Evolutionary conservation across 2,888 invertebrate genomes (phyloP).

Genomic region (Drosophila borborema): DNA sequence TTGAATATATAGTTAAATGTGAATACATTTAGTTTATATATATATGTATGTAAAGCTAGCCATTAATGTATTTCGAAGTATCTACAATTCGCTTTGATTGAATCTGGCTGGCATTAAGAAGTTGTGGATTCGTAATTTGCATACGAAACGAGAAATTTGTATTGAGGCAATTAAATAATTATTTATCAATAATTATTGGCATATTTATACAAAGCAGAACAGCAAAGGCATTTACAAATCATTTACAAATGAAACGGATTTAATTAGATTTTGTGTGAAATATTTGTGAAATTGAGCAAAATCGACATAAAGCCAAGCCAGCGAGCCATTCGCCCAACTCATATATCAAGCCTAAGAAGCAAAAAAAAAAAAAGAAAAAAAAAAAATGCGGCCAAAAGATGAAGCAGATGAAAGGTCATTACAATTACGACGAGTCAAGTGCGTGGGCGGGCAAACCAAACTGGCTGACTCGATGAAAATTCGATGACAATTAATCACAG

Average conservation of each 20-base stretch:
- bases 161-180: slow-evolving; percentile 2
- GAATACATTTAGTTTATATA: neutral
- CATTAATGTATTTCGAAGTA: neutral
- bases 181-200: neutral
- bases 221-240: neutral
- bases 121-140: neutral
- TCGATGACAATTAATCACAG: slow-evolving; percentile 80
- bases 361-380: neutral
- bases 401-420: slow-evolving; percentile 35
- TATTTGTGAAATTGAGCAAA: slow-evolving; percentile 22
- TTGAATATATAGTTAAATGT: neutral
- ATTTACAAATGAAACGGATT: slow-evolving; percentile 3
- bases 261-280: neutral
- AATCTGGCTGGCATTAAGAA: neutral
- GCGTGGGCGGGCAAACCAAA: slow-evolving; percentile 38
- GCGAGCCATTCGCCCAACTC: slow-evolving; percentile 22
- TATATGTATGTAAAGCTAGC: neutral
- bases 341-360: slow-evolving; percentile 53
- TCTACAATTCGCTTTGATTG: slow-evolving; percentile 1
- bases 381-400: slow-evolving; percentile 4
- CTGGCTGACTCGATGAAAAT: slow-evolving; percentile 77
- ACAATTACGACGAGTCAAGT: slow-evolving; percentile 41
- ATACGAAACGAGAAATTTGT: neutral
- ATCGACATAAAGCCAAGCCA: slow-evolving; percentile 18
- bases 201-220: neutral